A percentile compares a stretch with the other conserved stretches of the same genome.
phyloP scores from a whole-genome alignment of 2,113 vertebrate species.

The Cebidichthys violaceus region DNA sequence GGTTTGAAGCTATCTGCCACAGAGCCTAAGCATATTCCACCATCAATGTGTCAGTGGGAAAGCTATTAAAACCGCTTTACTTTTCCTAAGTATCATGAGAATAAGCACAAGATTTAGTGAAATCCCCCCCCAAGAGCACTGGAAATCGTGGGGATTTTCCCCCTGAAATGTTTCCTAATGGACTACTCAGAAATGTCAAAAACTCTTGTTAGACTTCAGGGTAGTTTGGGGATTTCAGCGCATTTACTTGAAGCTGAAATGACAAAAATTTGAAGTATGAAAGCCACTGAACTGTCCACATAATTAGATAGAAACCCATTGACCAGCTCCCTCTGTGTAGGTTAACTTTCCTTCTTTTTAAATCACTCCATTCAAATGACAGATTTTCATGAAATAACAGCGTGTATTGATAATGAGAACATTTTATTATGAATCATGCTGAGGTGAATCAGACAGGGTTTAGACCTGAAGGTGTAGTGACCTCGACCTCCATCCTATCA shows the following conservation, averaged over 20 bases:
- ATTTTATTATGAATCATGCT: background rate
- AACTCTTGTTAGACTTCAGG: slow-evolving; percentile 62
- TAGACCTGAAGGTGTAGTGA: background rate
- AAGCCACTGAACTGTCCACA: slow-evolving; percentile 52
- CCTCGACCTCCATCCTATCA: no score
- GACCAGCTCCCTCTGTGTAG: background rate
- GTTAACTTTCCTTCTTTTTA: background rate
- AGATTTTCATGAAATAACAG: background rate
- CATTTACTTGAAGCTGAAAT: slow-evolving; percentile 72
- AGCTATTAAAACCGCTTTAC: slow-evolving; percentile 83
- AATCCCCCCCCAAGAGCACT: slow-evolving; percentile 74
- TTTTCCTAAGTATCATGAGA: slow-evolving; percentile 81
- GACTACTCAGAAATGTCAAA: slow-evolving; percentile 74
- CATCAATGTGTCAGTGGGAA: slow-evolving; percentile 79
- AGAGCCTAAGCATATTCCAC: slow-evolving; percentile 74
- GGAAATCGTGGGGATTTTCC: slow-evolving; percentile 77
- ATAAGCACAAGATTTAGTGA: slow-evolving; percentile 83
- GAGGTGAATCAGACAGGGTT: background rate
- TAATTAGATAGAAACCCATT: slow-evolving; percentile 33
- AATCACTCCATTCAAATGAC: background rate
- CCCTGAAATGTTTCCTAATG: slow-evolving; percentile 73
- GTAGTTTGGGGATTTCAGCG: slow-evolving; percentile 51
- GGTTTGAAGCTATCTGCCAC: slow-evolving; percentile 75
- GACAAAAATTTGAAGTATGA: slow-evolving; percentile 55
- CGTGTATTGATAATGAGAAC: background rate